phyloP scores from a whole-genome alignment of 1,140 invertebrate genomes.

The Drosophila bifasciata region DNA sequence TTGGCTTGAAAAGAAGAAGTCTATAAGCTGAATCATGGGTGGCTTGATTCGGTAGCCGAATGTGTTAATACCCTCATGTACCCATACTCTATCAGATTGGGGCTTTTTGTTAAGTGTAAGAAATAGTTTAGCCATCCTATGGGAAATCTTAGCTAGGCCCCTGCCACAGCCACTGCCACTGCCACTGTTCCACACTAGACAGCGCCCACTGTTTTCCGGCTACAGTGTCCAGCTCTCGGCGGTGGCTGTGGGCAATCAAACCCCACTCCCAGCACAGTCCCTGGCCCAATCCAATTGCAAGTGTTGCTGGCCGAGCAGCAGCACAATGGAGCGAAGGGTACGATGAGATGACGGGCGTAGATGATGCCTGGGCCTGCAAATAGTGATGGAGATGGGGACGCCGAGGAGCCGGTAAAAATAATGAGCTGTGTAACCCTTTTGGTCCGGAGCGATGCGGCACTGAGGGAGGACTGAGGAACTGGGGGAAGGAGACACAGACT shows the following conservation, averaged over 20 bases:
- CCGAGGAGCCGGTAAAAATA: slow-evolving; percentile 54
- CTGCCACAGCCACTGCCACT: not conserved
- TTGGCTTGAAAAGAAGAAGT: not conserved
- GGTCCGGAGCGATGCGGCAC: slow-evolving; percentile 23
- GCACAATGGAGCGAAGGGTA: slow-evolving; percentile 14
- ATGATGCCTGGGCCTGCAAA: slow-evolving; percentile 14
- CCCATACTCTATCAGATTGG: too few species aligned
- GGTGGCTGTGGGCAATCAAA: slow-evolving; percentile 76
- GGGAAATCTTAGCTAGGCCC: slow-evolving; percentile 2
- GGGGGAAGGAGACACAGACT: slow-evolving; percentile 8
- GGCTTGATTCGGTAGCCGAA: too few species aligned
- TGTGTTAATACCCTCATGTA: too few species aligned
- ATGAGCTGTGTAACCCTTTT: slow-evolving; percentile 79
- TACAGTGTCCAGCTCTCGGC: slow-evolving; percentile 40
- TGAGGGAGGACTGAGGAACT: slow-evolving; percentile 2
- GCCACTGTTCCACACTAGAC: slow-evolving; percentile 18
- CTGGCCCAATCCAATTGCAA: slow-evolving; percentile 52
- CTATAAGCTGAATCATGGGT: too few species aligned
- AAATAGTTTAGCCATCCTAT: slow-evolving; percentile 14
- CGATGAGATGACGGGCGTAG: slow-evolving; percentile 35
- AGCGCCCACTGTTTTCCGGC: slow-evolving; percentile 62
- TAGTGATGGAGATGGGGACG: slow-evolving; percentile 24
- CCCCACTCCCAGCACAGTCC: slow-evolving; percentile 14
- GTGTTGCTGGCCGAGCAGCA: slow-evolving; percentile 48
- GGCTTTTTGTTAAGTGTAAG: too few species aligned